Evolutionary conservation across 53 echinoderm and acorn worm genomes (phyloP).

Genomic region (Astropecten irregularis): DNA sequence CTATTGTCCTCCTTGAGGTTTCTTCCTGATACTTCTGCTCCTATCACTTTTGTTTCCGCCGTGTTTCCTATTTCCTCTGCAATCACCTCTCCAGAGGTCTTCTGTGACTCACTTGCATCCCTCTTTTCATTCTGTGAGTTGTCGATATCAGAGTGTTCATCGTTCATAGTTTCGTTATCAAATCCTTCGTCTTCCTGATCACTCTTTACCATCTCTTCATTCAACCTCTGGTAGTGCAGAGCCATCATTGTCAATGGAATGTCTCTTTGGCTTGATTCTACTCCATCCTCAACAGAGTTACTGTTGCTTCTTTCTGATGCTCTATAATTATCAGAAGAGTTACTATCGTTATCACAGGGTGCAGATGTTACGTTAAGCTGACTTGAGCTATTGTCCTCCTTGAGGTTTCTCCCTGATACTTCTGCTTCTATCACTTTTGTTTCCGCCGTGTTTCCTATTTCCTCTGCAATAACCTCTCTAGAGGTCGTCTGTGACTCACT

Average conservation of each 20-base stretch:
- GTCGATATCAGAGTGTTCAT: neutral
- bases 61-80: neutral
- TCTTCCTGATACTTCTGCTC: neutral
- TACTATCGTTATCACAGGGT: neutral
- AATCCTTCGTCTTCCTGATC: neutral
- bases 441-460: neutral
- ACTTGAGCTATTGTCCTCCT: neutral
- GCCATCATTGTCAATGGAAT: slow-evolving; percentile 25
- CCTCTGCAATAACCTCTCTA: too few relatives aligned
- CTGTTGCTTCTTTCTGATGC: slow-evolving; percentile 6
- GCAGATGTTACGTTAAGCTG: neutral
- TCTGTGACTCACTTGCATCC: neutral
- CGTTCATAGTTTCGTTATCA: neutral
- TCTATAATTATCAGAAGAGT: neutral
- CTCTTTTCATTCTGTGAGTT: too few relatives aligned
- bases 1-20: neutral
- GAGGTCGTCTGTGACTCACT: neutral
- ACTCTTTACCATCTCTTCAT: slow-evolving; percentile 10
- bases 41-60: neutral
- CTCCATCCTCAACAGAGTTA: too few relatives aligned
- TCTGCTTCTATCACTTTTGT: neutral
- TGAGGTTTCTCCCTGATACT: neutral
- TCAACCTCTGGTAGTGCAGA: slow-evolving; percentile 17
- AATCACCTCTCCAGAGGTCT: too few relatives aligned
- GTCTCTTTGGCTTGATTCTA: neutral